These are phyloP conservation scores for Cheilosia vernalis DNA, from an alignment of 2,888 invertebrate species.

Conservation along the genomic window DNA sequence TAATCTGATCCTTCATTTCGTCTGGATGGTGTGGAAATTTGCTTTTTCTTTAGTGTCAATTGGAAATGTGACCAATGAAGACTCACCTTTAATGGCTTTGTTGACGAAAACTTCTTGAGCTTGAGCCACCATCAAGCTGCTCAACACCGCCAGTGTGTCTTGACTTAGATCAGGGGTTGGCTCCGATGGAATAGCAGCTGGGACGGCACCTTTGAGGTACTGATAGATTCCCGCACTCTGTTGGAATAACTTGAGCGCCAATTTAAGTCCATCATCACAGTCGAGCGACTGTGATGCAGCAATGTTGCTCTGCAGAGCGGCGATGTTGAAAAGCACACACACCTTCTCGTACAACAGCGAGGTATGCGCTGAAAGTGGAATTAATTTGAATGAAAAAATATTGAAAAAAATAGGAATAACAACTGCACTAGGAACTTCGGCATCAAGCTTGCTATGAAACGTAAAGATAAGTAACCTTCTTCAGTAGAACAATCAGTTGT, in stretches of 20 bases:
- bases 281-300: constrained; percentile 94
- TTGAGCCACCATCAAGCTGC: constrained; percentile 97
- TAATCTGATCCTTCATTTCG: constrained; percentile 96
- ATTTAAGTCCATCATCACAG: constrained; percentile 96
- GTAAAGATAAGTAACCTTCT: no score
- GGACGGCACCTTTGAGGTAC: constrained; percentile 91
- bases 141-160: constrained; percentile 94
- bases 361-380: constrained; percentile 88
- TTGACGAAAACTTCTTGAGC: constrained; percentile 98
- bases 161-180: constrained; percentile 97
- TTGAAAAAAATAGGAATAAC: no score
- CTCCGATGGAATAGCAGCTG: constrained; percentile 94
- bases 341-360: constrained; percentile 96
- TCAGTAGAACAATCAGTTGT: no score
- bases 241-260: constrained; percentile 96
- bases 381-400: background rate
- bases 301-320: constrained; percentile 94
- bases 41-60: background rate
- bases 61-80: background rate
- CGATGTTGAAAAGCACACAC: constrained; percentile 98
- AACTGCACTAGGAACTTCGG: no score
- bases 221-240: constrained; percentile 95
- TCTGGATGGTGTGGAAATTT: constrained; percentile 83
- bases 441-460: no score
- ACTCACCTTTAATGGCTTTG: constrained; percentile 93